Base-by-base conservation (phyloP, 2,797 vertebrate genomes). In the Tachyglossus aculeatus region DNA sequence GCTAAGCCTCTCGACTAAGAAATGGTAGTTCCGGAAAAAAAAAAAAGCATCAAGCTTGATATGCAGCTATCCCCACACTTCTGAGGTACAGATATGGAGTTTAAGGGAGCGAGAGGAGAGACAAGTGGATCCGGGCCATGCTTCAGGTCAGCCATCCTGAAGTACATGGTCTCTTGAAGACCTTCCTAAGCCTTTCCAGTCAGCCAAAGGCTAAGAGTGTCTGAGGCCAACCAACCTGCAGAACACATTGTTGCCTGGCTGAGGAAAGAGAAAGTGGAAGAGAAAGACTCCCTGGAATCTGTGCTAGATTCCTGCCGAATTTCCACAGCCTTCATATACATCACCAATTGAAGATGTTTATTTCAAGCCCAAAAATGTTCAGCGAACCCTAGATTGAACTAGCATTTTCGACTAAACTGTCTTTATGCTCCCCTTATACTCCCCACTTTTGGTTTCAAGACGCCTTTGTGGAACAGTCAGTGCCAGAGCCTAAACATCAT, bases 211-310 rank as follows among this genome's bases (percentile, higher is more conserved):
- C 61, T 29, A 1, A 45, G 78, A 70, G 25, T 85, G 92, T 89
- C 93, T 94, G 87, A 90, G 96, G 96, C 93, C 94, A 94, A 86
- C 91, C 94, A 98, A 93, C 95, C 96, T 95, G 57, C 80, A 94
- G 93, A 80, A 85, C 91, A 87, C 72, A 40, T 52, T 18, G 50
- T 58, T 76, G 21, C 43, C 19, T 6, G 11, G 3, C 3, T 14
- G 4, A 67, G 48, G 61, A 21, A n/a, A 2, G n/a, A 27, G 24
- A 21, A 2, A 9, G 25, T 22, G n/a, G 29, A 7, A 36, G 27
- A 38, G 24, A 32, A 25, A 21, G n/a, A n/a, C n/a, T n/a, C n/a
- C n/a, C n/a, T n/a, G 47, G 36, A 36, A n/a, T 51, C 45, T 32
- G 41, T 11, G 25, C 2, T 36, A 41, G 11, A 6, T 41, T 37